phyloP scores from a whole-genome alignment of 2,797 vertebrate genomes.

The Cyprinodon diabolis region DNA sequence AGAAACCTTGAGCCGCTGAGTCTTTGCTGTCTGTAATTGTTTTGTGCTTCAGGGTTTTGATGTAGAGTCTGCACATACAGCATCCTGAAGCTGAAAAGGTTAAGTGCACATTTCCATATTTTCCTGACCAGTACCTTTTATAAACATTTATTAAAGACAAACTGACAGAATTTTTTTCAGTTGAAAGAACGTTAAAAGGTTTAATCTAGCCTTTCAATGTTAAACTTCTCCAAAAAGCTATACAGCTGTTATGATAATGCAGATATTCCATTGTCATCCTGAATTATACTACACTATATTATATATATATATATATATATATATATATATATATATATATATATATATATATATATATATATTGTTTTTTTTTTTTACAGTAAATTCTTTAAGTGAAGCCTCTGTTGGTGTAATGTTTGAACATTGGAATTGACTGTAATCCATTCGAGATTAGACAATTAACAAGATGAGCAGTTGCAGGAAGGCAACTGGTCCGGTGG shows the following conservation, averaged over 20 bases:
- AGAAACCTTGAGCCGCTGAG: background rate
- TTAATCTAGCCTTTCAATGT: background rate
- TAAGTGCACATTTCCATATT: background rate
- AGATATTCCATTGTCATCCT: conserved; percentile 14
- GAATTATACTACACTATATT: no score
- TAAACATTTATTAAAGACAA: no score
- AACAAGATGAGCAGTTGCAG: conserved; percentile 12
- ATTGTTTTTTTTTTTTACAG: conserved; percentile 5
- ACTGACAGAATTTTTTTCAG: no score
- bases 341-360: no score
- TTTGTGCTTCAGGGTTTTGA: background rate
- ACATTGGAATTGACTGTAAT: conserved; percentile 15
- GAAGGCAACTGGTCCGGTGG: conserved; percentile 15
- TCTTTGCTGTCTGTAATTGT: background rate
- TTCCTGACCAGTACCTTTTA: background rate
- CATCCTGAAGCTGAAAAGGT: background rate
- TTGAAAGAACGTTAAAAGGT: background rate
- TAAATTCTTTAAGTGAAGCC: conserved; percentile 2
- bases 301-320: no score
- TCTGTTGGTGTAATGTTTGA: conserved; percentile 21
- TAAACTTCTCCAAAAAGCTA: background rate
- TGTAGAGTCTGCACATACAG: background rate
- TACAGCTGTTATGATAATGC: background rate
- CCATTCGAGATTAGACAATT: background rate
- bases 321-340: no score